Conservation (phyloP, 1,140 invertebrate species). For the Drosophila subobscura region DNA sequence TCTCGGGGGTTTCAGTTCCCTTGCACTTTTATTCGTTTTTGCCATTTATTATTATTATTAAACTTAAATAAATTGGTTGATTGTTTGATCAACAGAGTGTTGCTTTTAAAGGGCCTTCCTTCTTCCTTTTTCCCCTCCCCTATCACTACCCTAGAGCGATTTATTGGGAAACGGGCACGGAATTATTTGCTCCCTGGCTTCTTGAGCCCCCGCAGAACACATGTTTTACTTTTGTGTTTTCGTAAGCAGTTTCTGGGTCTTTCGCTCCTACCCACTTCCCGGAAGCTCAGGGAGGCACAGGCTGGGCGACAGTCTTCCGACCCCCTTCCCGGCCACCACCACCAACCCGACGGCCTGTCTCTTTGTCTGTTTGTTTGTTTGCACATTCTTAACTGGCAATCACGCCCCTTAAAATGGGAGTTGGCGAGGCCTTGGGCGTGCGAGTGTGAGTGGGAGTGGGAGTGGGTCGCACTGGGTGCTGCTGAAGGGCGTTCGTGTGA, state of each 20-base stretch:
- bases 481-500: constrained; percentile 3
- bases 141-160: constrained; percentile 16
- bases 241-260: constrained; percentile 50
- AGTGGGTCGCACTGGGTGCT: constrained; percentile 1
- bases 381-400: constrained; percentile 70
- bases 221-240: constrained; percentile 62
- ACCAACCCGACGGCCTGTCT: constrained; percentile 26
- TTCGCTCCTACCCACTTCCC: not conserved
- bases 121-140: not conserved
- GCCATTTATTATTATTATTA: constrained; percentile 49
- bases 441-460: constrained; percentile 9
- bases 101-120: constrained; percentile 52
- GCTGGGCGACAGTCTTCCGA: constrained; percentile 20
- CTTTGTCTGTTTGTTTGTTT: constrained; percentile 58
- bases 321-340: constrained; percentile 5
- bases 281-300: not conserved
- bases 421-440: not conserved
- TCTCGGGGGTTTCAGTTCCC: constrained; percentile 35
- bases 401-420: constrained; percentile 34
- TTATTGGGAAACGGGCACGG: constrained; percentile 49
- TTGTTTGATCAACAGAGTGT: constrained; percentile 66
- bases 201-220: constrained; percentile 47
- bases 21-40: constrained; percentile 42
- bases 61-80: constrained; percentile 65
- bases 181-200: constrained; percentile 47